Conservation (phyloP, 2,113 vertebrate species). For the Monarcha castaneiventris region DNA sequence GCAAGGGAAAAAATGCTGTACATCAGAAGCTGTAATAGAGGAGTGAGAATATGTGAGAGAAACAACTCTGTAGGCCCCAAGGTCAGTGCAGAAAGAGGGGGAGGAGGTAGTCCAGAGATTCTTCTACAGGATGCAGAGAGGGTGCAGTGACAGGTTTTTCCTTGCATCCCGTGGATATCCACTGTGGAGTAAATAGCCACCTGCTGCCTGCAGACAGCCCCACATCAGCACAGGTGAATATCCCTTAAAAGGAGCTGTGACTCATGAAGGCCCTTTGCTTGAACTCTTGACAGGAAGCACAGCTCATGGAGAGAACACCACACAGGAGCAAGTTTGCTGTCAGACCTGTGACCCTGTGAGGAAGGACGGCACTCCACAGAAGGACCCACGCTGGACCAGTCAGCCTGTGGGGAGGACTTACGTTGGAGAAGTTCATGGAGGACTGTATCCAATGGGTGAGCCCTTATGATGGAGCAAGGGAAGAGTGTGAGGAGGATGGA, state of each 20-base stretch:
- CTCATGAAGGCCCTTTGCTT: background rate
- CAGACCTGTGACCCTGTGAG: background rate
- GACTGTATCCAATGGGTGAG: background rate
- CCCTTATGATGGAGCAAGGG: background rate
- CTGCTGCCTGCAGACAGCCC: background rate
- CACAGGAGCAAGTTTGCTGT: background rate
- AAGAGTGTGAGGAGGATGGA: background rate
- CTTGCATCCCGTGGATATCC: background rate
- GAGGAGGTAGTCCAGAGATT: background rate
- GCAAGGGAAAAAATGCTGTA: background rate
- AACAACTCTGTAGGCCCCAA: background rate
- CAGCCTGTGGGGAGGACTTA: background rate
- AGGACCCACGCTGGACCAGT: rapidly evolving
- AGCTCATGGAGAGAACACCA: background rate
- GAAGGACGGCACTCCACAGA: background rate
- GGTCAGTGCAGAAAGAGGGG: background rate
- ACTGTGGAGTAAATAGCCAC: background rate
- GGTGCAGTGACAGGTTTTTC: background rate
- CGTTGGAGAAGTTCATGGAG: background rate
- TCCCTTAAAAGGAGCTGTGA: background rate
- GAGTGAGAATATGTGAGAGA: background rate
- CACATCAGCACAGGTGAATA: rapidly evolving
- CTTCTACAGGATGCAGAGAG: background rate
- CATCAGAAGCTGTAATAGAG: background rate
- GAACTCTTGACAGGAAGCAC: background rate